phyloP scores from a whole-genome alignment of 2,797 vertebrate genomes.

The Cottoperca gobio region DNA sequence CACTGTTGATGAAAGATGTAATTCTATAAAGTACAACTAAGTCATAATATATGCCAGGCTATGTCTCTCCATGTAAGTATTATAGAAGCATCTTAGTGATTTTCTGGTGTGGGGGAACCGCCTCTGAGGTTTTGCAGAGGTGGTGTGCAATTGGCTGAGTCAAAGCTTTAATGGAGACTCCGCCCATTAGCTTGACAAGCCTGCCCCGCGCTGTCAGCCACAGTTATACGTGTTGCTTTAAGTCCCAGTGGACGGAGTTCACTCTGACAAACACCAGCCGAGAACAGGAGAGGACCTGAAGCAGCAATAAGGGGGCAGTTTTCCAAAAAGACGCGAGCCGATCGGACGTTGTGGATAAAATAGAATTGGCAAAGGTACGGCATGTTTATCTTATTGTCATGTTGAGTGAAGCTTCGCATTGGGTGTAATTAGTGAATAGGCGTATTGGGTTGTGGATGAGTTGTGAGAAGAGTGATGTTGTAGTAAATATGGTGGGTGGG shows the following conservation, averaged over 20 bases:
- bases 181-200: slow-evolving; percentile 78
- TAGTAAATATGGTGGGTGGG: slow-evolving; percentile 17
- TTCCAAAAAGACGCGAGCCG: slow-evolving; percentile 14
- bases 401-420: neutral
- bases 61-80: neutral
- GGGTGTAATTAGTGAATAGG: neutral
- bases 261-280: slow-evolving; percentile 56
- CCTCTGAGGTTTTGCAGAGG: slow-evolving; percentile 64
- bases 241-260: slow-evolving; percentile 71
- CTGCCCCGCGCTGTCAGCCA: slow-evolving; percentile 76
- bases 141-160: slow-evolving; percentile 85
- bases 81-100: slow-evolving; percentile 16
- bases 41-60: neutral
- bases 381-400: neutral
- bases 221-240: slow-evolving; percentile 69
- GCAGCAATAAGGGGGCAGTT: slow-evolving; percentile 3
- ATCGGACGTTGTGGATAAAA: slow-evolving; percentile 34
- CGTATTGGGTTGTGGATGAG: neutral
- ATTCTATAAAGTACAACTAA: neutral
- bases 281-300: slow-evolving; percentile 36
- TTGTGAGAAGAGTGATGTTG: neutral
- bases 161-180: slow-evolving; percentile 77
- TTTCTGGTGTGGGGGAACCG: slow-evolving; percentile 17
- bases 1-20: slow-evolving; percentile 3
- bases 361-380: slow-evolving; percentile 35